These are phyloP conservation scores for Pachliopta kotzebuea DNA, from an alignment of 2,888 invertebrate species.

Conservation along the genomic window DNA sequence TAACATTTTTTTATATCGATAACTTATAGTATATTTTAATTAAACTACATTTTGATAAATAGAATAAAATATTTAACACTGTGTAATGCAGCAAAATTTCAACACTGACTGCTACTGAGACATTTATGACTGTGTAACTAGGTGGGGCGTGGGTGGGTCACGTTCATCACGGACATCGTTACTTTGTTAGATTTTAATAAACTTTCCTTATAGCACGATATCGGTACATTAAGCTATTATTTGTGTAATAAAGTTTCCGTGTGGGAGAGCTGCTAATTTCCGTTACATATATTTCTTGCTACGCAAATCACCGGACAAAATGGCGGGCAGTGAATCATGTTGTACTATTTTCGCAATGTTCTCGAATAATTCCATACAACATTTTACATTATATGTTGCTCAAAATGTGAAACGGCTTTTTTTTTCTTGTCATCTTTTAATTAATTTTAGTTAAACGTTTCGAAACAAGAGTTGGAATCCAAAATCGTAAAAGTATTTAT, in stretches of 20 bases:
- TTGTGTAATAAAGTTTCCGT: slow-evolving; percentile 45
- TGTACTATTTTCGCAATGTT: slow-evolving; percentile 31
- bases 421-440: neutral
- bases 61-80: neutral
- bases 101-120: neutral
- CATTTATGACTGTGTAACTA: slow-evolving; percentile 2
- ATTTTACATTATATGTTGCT: neutral
- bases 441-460: neutral
- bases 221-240: slow-evolving; percentile 48
- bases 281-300: slow-evolving; percentile 53
- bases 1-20: too few species aligned
- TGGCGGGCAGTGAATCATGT: slow-evolving; percentile 34
- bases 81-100: neutral
- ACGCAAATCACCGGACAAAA: slow-evolving; percentile 44
- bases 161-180: slow-evolving; percentile 47
- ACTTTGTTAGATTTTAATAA: slow-evolving; percentile 46
- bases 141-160: slow-evolving; percentile 35
- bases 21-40: neutral
- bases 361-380: slow-evolving; percentile 14
- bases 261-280: slow-evolving; percentile 56
- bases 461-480: too few species aligned
- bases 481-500: too few species aligned
- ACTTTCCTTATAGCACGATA: slow-evolving; percentile 45
- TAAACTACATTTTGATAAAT: neutral
- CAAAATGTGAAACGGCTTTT: neutral